Conservation (phyloP, 2,888 invertebrate species). For the Tenthredo notha region DNA sequence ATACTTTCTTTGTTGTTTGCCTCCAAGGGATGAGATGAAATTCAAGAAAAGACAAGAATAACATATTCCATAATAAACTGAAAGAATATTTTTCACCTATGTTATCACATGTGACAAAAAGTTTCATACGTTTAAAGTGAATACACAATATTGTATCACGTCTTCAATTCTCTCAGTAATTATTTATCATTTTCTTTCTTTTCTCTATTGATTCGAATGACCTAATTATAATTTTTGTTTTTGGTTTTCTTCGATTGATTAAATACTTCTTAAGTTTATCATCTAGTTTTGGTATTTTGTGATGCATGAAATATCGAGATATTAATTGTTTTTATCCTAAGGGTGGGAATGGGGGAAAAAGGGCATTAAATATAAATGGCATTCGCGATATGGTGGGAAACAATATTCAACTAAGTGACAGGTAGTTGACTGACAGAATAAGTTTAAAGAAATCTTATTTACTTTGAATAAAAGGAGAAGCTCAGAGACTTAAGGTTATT, state of each 20-base stretch:
- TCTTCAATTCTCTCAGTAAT: not conserved
- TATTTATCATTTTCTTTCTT: too few relatives aligned
- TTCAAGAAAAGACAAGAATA: not conserved
- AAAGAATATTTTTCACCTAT: not conserved
- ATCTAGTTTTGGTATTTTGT: not conserved
- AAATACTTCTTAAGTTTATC: not conserved
- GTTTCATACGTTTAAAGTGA: not conserved
- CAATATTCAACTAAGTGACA: constrained; percentile 37
- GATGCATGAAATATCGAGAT: not conserved
- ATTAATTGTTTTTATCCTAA: not conserved
- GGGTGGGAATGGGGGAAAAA: not conserved
- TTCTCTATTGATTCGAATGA: too few relatives aligned
- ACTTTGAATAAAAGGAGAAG: constrained; percentile 23
- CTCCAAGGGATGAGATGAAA: not conserved
- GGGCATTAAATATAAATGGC: not conserved
- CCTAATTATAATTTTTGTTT: too few relatives aligned
- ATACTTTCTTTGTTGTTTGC: constrained; percentile 14
- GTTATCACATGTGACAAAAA: not conserved
- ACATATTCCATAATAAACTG: not conserved
- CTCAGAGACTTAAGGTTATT: constrained; percentile 20
- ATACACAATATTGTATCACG: not conserved
- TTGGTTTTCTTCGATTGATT: too few relatives aligned
- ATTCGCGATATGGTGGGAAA: not conserved
- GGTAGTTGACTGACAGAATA: constrained; percentile 32
- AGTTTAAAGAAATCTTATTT: constrained; percentile 39